phyloP scores from a whole-genome alignment of 35 echinoderm and acorn worm genomes.

The Ptychodera flava region DNA sequence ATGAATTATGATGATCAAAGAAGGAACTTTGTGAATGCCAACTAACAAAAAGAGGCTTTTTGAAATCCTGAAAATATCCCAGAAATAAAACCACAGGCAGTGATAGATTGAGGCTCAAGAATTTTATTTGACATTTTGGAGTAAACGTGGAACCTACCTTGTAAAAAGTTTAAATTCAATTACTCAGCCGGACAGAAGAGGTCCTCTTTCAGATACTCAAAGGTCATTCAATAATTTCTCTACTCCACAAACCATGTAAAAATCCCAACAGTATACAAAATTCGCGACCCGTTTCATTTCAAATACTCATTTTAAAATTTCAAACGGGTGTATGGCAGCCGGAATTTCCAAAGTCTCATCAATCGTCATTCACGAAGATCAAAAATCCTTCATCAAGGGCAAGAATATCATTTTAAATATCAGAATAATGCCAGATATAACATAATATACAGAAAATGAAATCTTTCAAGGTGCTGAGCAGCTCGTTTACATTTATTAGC shows the following conservation, averaged over 20 bases:
- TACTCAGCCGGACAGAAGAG: not conserved
- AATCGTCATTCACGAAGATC: slow-evolving; percentile 4
- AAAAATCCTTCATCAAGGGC: slow-evolving; percentile 13
- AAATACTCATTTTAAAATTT: slow-evolving; percentile 32
- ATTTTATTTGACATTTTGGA: no score
- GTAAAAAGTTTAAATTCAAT: not conserved
- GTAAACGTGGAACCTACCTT: no score
- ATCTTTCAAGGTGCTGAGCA: not conserved
- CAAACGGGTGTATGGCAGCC: no score
- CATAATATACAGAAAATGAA: not conserved
- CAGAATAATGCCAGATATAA: not conserved
- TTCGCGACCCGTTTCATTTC: slow-evolving; percentile 14
- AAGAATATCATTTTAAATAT: slow-evolving; percentile 5
- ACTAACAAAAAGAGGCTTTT: not conserved
- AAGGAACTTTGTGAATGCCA: not conserved
- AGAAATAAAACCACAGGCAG: no score
- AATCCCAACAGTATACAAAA: slow-evolving; percentile 13
- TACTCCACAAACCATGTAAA: slow-evolving; percentile 17
- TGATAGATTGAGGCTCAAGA: no score
- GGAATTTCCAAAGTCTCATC: slow-evolving; percentile 8
- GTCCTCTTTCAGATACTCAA: not conserved
- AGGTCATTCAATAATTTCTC: slow-evolving; percentile 6
- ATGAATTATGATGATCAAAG: no score
- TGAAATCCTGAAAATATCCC: no score
- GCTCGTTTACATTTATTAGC: not conserved